Conservation (phyloP, 1,140 invertebrate genomes). For the Hycleus cichorii region DNA sequence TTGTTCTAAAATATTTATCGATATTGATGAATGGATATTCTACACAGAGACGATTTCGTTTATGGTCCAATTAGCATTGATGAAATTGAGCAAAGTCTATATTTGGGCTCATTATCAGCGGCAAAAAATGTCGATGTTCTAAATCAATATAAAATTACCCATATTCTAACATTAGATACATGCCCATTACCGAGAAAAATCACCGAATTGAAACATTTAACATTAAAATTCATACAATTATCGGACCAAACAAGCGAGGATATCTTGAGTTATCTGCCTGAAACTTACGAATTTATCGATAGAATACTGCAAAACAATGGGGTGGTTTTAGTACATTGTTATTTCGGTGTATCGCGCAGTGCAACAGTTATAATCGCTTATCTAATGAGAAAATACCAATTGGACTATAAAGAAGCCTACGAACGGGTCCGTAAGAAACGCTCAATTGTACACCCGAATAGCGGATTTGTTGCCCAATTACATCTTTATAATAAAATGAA, state of each 20-base stretch:
- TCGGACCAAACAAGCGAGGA: slow-evolving; percentile 77
- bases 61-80: slow-evolving; percentile 58
- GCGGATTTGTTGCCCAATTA: slow-evolving; percentile 64
- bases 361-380: slow-evolving; percentile 76
- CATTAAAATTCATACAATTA: slow-evolving; percentile 69
- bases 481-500: slow-evolving; percentile 71
- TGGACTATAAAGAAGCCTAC: slow-evolving; percentile 64
- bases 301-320: slow-evolving; percentile 46
- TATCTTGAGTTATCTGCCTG: slow-evolving; percentile 67
- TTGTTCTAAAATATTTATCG: too few relatives aligned
- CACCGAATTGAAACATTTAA: slow-evolving; percentile 55
- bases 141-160: slow-evolving; percentile 57
- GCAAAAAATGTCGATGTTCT: slow-evolving; percentile 64
- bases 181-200: slow-evolving; percentile 71
- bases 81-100: slow-evolving; percentile 63
- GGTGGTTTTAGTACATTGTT: slow-evolving; percentile 72
- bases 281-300: slow-evolving; percentile 65
- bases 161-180: slow-evolving; percentile 74
- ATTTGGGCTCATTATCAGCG: slow-evolving; percentile 69
- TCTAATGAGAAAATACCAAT: slow-evolving; percentile 72
- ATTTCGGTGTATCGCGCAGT: slow-evolving; percentile 80
- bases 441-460: slow-evolving; percentile 29
- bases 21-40: slow-evolving; percentile 4
- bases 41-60: slow-evolving; percentile 45
- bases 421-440: slow-evolving; percentile 39